These are phyloP conservation scores for Zootoca vivipara DNA, from an alignment of 2,113 vertebrate genomes.

Conservation along the genomic window DNA sequence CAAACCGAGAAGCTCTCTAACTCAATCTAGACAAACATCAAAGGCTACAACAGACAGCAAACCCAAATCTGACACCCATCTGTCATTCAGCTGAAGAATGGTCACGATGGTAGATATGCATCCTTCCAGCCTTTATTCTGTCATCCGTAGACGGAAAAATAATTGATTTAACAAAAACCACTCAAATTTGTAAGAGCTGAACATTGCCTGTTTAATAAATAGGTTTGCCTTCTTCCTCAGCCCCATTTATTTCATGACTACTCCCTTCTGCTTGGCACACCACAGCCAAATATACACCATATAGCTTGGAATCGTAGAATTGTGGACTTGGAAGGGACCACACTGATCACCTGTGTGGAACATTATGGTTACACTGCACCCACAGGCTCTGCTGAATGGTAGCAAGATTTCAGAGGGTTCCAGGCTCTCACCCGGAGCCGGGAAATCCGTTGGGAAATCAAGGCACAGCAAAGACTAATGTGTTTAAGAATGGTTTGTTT, in stretches of 20 bases:
- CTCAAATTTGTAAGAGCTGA: not conserved
- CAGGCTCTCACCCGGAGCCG: too few relatives aligned
- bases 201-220: not conserved
- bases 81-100: constrained; percentile 66
- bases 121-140: constrained; percentile 44
- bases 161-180: not conserved
- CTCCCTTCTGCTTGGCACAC: not conserved
- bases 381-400: not conserved
- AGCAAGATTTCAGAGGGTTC: not conserved
- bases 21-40: constrained; percentile 70
- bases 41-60: constrained; percentile 65
- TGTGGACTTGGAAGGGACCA: too few relatives aligned
- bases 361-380: not conserved
- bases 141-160: constrained; percentile 30
- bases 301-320: not conserved
- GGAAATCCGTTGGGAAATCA: too few relatives aligned
- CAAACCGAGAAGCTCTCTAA: constrained; percentile 73
- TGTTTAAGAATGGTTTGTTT: too few relatives aligned
- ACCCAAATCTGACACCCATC: constrained; percentile 56
- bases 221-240: not conserved
- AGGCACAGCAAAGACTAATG: too few relatives aligned
- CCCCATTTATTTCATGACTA: not conserved
- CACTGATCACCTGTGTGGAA: not conserved
- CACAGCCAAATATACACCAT: too few relatives aligned
- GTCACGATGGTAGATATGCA: constrained; percentile 44